Conservation (phyloP, 2,888 invertebrate genomes). For the Mimas tiliae region DNA sequence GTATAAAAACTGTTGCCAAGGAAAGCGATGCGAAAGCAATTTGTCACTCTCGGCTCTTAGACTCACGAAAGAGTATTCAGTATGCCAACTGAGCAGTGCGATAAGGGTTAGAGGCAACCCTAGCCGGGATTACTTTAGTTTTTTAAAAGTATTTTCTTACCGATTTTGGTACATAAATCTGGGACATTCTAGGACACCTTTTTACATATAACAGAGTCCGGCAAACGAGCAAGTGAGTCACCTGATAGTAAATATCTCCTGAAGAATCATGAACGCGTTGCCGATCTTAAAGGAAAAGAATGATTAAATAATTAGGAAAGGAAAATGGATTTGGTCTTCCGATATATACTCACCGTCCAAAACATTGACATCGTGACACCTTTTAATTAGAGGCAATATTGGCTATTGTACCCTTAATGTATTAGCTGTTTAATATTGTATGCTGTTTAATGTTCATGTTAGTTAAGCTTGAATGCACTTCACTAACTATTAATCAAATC, state of each 20-base stretch:
- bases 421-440: no score
- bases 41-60: slow-evolving; percentile 54
- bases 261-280: no score
- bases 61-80: slow-evolving; percentile 31
- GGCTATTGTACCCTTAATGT: background rate
- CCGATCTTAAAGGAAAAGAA: no score
- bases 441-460: background rate
- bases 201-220: no score
- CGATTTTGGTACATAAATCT: background rate
- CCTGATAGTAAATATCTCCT: no score
- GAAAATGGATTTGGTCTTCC: no score
- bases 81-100: slow-evolving; percentile 21
- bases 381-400: background rate
- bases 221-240: no score
- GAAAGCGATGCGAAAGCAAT: slow-evolving; percentile 56
- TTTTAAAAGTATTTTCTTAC: slow-evolving; percentile 7
- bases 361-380: no score
- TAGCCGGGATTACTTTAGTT: slow-evolving; percentile 12
- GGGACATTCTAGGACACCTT: no score
- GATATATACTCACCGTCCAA: no score
- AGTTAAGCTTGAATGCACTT: background rate
- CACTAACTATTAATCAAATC: background rate
- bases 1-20: slow-evolving; percentile 52
- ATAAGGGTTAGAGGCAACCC: slow-evolving; percentile 28
- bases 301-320: no score